Evolutionary conservation across 2,888 invertebrate species (phyloP).

Genomic region (Cheilosia variabilis): DNA sequence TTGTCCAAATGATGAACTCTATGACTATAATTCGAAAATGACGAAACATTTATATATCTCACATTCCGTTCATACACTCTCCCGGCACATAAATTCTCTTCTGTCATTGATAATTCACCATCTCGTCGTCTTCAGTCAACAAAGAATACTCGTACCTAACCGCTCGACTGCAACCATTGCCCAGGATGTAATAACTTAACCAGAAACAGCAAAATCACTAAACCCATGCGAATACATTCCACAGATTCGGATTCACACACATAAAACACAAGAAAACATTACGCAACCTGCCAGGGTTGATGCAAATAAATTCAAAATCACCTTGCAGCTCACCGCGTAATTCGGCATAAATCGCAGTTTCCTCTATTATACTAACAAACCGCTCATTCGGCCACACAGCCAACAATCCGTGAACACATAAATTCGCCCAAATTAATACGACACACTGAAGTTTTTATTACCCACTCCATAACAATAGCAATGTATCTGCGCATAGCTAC

Average conservation of each 20-base stretch:
- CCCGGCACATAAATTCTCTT: no score
- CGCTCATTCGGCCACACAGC: conserved; percentile 16
- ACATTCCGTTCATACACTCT: no score
- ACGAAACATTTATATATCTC: no score
- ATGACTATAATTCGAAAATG: no score
- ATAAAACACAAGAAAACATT: conserved; percentile 43
- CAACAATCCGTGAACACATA: conserved; percentile 69
- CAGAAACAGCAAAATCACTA: no score
- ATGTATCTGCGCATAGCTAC: conserved; percentile 5
- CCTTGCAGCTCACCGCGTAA: conserved; percentile 28
- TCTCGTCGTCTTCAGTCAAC: no score
- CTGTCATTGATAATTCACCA: no score
- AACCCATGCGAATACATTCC: no score
- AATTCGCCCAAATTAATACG: conserved; percentile 70
- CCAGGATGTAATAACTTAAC: no score
- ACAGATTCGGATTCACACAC: conserved; percentile 21
- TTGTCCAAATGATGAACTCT: no score
- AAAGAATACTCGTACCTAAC: no score
- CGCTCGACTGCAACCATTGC: no score
- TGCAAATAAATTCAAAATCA: conserved; percentile 39
- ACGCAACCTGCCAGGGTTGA: conserved; percentile 25
- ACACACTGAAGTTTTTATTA: conserved; percentile 65
- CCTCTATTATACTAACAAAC: conserved; percentile 9
- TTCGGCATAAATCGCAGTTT: conserved; percentile 17
- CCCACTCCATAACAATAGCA: conserved; percentile 47